A percentile compares a stretch with the other conserved stretches of the same genome.
Evolutionary conservation across 1,140 invertebrate species (phyloP).

Genomic region (Neocloeon triangulifer): DNA sequence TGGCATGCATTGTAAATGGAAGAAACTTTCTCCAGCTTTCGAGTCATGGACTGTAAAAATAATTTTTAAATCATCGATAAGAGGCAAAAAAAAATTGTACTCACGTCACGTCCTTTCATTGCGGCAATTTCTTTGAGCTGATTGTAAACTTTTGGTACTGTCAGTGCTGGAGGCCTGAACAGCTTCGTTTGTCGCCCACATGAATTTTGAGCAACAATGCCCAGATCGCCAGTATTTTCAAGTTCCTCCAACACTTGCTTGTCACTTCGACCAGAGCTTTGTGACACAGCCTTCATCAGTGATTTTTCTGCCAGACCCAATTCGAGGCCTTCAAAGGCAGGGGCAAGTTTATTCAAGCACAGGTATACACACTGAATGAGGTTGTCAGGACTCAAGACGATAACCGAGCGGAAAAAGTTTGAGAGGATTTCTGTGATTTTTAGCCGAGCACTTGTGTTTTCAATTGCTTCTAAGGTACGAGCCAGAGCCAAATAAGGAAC

Average conservation of each 20-base stretch:
- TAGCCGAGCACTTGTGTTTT: slow-evolving; percentile 65
- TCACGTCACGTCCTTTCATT: slow-evolving; percentile 56
- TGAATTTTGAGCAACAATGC: slow-evolving; percentile 66
- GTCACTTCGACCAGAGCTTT: slow-evolving; percentile 68
- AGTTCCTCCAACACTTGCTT: slow-evolving; percentile 70
- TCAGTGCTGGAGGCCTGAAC: slow-evolving; percentile 36
- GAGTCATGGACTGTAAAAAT: slow-evolving; percentile 38
- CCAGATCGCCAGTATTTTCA: slow-evolving; percentile 65
- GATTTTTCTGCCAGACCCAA: slow-evolving; percentile 84
- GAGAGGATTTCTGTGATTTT: slow-evolving; percentile 87
- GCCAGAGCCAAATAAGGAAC: slow-evolving; percentile 85
- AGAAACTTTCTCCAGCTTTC: slow-evolving; percentile 87
- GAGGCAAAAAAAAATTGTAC: slow-evolving; percentile 12
- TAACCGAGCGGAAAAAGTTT: slow-evolving; percentile 87
- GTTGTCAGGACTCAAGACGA: slow-evolving; percentile 69
- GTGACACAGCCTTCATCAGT: slow-evolving; percentile 84
- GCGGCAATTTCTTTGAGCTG: slow-evolving; percentile 78
- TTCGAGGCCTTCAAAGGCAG: slow-evolving; percentile 78
- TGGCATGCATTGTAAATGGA: slow-evolving; percentile 80
- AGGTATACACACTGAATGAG: slow-evolving; percentile 78
- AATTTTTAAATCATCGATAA: slow-evolving; percentile 6
- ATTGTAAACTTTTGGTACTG: slow-evolving; percentile 47
- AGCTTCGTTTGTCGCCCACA: slow-evolving; percentile 1
- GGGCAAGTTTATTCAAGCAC: slow-evolving; percentile 85
- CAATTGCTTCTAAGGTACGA: slow-evolving; percentile 76